Evolutionary conservation across 1,140 invertebrate species (phyloP).

Genomic region (Pollicipes pollicipes): DNA sequence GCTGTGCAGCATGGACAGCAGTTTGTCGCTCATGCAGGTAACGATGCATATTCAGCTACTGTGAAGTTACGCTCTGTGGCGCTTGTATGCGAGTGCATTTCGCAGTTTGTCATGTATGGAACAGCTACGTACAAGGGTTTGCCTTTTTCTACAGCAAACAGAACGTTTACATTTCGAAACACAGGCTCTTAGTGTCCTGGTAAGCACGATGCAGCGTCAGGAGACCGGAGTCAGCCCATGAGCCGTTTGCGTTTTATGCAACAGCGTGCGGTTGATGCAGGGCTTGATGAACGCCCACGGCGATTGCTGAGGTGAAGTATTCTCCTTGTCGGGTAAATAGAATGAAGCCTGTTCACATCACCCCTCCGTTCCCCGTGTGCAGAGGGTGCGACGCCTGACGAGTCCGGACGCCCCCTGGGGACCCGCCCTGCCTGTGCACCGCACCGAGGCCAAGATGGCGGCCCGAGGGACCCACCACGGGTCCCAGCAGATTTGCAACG

Average conservation of each 20-base stretch:
- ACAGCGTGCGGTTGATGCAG: too few relatives aligned
- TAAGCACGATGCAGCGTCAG: too few relatives aligned
- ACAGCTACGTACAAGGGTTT: too few relatives aligned
- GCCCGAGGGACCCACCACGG: too few relatives aligned
- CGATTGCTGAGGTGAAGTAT: too few relatives aligned
- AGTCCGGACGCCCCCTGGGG: neutral
- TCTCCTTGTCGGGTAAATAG: neutral
- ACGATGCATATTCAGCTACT: neutral
- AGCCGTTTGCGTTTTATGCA: neutral
- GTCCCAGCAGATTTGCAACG: too few relatives aligned
- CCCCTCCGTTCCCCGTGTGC: neutral
- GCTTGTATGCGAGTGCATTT: neutral
- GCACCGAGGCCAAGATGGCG: neutral
- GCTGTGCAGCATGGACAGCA: neutral
- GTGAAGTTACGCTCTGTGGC: neutral
- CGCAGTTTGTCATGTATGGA: too few relatives aligned
- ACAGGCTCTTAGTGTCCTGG: too few relatives aligned
- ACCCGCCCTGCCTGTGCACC: neutral
- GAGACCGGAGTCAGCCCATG: too few relatives aligned
- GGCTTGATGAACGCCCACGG: neutral
- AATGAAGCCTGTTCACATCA: neutral
- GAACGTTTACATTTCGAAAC: too few relatives aligned
- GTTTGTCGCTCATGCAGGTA: neutral
- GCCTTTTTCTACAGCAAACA: too few relatives aligned
- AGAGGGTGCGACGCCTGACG: neutral